Conservation (phyloP, 1,140 invertebrate species). For the Bombus sibiricus region DNA sequence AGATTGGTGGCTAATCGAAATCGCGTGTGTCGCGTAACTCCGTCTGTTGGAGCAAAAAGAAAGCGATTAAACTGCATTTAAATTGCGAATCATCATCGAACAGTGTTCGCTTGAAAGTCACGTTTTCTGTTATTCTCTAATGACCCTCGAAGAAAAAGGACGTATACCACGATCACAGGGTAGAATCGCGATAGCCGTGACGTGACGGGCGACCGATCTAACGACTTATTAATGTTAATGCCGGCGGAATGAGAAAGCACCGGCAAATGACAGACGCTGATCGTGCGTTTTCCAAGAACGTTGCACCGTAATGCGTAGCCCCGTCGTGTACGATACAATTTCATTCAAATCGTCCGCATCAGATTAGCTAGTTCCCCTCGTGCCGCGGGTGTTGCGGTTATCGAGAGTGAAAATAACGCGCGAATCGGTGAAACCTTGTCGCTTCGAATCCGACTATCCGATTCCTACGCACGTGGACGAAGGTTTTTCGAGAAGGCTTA, state of each 20-base stretch:
- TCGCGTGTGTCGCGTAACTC: background rate
- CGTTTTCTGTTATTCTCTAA: slow-evolving; percentile 14
- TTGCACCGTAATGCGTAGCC: background rate
- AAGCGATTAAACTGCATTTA: background rate
- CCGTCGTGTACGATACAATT: slow-evolving; percentile 4
- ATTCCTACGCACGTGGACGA: background rate
- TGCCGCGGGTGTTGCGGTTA: background rate
- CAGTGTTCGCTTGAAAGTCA: background rate
- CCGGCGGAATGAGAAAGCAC: slow-evolving; percentile 2
- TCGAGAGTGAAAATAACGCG: background rate
- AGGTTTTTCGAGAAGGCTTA: background rate
- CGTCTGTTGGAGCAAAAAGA: background rate
- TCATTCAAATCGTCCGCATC: slow-evolving; percentile 4
- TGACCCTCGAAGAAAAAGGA: background rate
- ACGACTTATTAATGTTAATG: slow-evolving; percentile 29
- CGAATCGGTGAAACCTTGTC: background rate
- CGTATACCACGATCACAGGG: background rate
- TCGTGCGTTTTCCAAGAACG: slow-evolving; percentile 15
- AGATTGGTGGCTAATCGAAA: too few relatives aligned
- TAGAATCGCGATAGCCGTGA: slow-evolving; percentile 8
- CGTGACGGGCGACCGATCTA: slow-evolving; percentile 19
- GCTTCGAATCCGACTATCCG: background rate
- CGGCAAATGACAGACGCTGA: slow-evolving; percentile 9
- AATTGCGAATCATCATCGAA: background rate
- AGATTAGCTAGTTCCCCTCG: background rate